Conservation (phyloP, 2,797 vertebrate species). For the Acrossocheilus fasciatus region DNA sequence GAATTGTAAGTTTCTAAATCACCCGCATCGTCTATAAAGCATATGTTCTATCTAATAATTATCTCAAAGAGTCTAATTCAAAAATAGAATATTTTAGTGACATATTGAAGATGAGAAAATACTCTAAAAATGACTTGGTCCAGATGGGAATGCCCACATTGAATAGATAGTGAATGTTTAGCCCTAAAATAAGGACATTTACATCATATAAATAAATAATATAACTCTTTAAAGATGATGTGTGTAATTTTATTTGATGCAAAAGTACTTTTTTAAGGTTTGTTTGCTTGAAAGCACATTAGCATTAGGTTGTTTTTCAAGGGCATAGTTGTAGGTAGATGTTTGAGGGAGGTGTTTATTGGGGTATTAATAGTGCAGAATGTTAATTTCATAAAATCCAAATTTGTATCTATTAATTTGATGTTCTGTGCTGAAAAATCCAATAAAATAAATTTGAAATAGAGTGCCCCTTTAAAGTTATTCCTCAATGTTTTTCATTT, state of each 20-base stretch:
- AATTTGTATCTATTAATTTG: background rate
- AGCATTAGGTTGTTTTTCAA: background rate
- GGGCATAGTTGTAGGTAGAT: background rate
- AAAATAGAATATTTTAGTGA: background rate
- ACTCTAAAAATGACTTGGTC: background rate
- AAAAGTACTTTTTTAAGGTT: background rate
- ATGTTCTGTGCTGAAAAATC: background rate
- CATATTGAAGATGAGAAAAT: background rate
- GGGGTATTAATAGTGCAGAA: background rate
- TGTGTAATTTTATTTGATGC: background rate
- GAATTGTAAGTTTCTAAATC: background rate
- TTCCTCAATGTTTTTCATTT: slow-evolving; percentile 4
- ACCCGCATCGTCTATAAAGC: background rate
- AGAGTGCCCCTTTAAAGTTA: background rate
- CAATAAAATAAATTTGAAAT: background rate
- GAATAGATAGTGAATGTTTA: background rate
- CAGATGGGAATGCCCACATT: background rate
- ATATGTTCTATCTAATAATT: background rate
- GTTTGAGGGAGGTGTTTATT: background rate
- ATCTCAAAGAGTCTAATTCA: background rate
- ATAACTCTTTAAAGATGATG: background rate
- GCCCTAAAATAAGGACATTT: background rate
- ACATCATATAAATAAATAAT: background rate
- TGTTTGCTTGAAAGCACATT: background rate
- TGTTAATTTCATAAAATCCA: background rate